Percentiles rank a stretch among this genome's conserved stretches.
Evolutionary conservation across 2,797 vertebrate genomes (phyloP).

Genomic region (Neopelma chrysocephalum): DNA sequence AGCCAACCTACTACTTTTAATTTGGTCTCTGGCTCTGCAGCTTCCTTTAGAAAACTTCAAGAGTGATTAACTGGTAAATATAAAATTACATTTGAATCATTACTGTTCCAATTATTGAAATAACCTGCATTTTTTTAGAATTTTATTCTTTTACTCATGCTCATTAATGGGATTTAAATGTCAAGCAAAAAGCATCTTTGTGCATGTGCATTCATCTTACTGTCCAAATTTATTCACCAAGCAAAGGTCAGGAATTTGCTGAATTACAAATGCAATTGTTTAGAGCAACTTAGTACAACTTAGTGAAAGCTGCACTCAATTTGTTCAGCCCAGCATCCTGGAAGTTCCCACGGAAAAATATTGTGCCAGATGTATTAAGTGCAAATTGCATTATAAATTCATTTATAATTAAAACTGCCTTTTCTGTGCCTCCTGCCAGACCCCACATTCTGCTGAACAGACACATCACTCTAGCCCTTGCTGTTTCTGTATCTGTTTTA

Average conservation of each 20-base stretch:
- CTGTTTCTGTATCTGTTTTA: background rate
- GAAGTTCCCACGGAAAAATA: slow-evolving; percentile 1
- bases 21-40: background rate
- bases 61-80: slow-evolving; percentile 16
- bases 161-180: slow-evolving; percentile 35
- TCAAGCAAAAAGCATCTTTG: slow-evolving; percentile 19
- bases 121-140: background rate
- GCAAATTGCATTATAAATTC: slow-evolving; percentile 43
- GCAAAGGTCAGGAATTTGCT: slow-evolving; percentile 34
- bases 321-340: slow-evolving; percentile 12
- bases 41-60: slow-evolving; percentile 13
- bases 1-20: background rate
- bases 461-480: background rate
- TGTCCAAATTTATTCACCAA: slow-evolving; percentile 33
- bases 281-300: background rate
- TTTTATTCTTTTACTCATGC: background rate
- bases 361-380: background rate
- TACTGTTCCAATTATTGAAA: slow-evolving; percentile 9
- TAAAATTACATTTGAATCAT: background rate
- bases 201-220: background rate
- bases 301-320: slow-evolving; percentile 11
- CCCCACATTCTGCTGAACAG: slow-evolving; percentile 14
- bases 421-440: slow-evolving; percentile 53
- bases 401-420: slow-evolving; percentile 49
- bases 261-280: slow-evolving; percentile 31